phyloP scores from a whole-genome alignment of 2,113 vertebrate genomes.

The Anolis carolinensis region DNA sequence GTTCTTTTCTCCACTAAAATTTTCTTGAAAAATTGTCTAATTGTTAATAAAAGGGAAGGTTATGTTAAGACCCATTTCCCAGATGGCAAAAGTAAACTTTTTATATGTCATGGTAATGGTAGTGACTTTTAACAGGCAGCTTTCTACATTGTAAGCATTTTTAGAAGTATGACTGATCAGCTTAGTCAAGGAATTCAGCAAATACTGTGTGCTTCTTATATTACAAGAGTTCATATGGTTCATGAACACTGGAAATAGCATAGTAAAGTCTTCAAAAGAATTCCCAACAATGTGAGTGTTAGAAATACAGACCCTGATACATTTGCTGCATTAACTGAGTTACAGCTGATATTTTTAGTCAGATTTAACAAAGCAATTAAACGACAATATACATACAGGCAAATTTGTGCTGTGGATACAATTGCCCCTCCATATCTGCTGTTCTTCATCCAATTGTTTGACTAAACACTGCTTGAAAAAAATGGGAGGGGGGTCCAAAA shows the following conservation, averaged over 20 bases:
- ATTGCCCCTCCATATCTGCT: too few relatives aligned
- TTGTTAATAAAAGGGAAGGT: neutral
- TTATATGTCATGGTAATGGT: neutral
- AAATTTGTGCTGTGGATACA: neutral
- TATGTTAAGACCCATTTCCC: neutral
- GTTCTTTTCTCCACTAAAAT: neutral
- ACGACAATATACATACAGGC: neutral
- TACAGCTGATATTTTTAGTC: neutral
- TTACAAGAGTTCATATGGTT: neutral
- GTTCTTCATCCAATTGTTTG: too few relatives aligned
- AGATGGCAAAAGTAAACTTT: neutral
- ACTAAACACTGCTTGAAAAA: too few relatives aligned
- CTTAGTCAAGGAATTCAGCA: slow-evolving; percentile 1
- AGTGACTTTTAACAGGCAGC: neutral
- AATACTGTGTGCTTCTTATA: slow-evolving; percentile 1
- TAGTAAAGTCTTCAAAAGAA: neutral
- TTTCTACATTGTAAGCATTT: neutral
- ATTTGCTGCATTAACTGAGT: neutral
- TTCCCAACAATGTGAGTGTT: neutral
- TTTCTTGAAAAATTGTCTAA: too few relatives aligned
- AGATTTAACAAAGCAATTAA: neutral
- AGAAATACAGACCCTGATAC: neutral
- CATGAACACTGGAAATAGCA: neutral
- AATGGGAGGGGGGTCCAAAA: too few relatives aligned
- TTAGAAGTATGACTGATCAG: slow-evolving; percentile 5